Conservation (phyloP, 2,113 vertebrate genomes). For the Brevimyrus niger region DNA sequence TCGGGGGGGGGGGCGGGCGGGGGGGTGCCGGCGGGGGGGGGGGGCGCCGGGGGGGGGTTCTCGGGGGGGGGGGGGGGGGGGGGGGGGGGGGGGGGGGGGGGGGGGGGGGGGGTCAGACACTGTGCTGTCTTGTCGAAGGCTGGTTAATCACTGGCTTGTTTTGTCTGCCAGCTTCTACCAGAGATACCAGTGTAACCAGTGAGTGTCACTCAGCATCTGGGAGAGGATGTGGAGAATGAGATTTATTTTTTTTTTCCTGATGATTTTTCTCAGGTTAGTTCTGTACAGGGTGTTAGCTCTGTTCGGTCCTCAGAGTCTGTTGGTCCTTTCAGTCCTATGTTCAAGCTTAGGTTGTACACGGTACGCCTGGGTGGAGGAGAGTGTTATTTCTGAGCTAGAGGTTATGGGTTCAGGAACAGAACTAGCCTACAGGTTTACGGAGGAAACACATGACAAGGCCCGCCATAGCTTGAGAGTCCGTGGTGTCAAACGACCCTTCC, state of each 20-base stretch:
- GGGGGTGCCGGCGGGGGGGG: too few relatives aligned
- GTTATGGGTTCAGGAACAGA: not conserved
- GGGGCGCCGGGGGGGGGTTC: too few relatives aligned
- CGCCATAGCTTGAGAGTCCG: not conserved
- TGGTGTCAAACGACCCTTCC: not conserved
- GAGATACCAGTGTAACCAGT: not conserved
- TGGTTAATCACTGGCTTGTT: not conserved
- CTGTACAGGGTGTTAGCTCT: not conserved
- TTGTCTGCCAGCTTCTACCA: not conserved
- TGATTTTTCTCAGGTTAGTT: not conserved
- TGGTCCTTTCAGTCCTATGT: not conserved
- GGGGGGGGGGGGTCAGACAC: not conserved
- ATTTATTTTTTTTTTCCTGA: not conserved
- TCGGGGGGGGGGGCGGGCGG: too few relatives aligned
- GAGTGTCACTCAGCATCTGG: not conserved
- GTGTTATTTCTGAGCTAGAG: not conserved
- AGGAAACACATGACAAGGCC: not conserved
- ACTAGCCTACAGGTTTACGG: not conserved
- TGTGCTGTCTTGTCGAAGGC: not conserved
- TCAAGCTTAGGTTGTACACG: not conserved
- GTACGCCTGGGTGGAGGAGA: not conserved
- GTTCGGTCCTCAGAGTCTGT: not conserved
- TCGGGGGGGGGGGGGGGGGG: too few relatives aligned
- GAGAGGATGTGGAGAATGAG: not conserved
- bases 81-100: too few relatives aligned